phyloP scores from a whole-genome alignment of 1,140 invertebrate genomes.

The Holcopasites calliopsidis region DNA sequence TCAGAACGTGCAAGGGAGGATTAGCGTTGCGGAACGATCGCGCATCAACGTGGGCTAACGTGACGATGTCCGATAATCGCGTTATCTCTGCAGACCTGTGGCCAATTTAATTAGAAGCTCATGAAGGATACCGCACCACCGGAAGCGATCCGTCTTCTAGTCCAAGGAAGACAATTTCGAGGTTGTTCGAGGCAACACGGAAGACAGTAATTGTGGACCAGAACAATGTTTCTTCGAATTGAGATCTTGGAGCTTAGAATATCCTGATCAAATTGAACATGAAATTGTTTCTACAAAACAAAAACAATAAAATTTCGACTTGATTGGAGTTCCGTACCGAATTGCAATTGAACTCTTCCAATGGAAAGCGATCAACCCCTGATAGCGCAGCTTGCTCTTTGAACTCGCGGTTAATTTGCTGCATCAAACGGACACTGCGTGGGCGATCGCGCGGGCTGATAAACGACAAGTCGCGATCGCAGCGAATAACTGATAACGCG shows the following conservation, averaged over 20 bases:
- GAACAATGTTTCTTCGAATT: neutral
- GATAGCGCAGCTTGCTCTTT: neutral
- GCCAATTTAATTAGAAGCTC: conserved; percentile 22
- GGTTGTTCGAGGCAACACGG: neutral
- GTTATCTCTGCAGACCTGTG: conserved; percentile 3
- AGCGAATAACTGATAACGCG: neutral
- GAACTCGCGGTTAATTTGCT: neutral
- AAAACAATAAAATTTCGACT: too few species aligned
- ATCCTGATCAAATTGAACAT: too few species aligned
- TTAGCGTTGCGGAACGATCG: neutral
- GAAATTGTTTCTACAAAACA: too few species aligned
- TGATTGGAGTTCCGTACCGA: neutral
- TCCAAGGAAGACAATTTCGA: neutral
- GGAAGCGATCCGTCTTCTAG: neutral
- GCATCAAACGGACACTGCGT: neutral
- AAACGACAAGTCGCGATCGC: neutral
- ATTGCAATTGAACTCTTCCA: neutral
- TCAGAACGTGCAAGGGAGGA: neutral
- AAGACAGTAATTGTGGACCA: neutral
- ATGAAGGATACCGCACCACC: neutral
- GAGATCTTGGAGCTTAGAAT: neutral
- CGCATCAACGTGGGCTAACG: neutral
- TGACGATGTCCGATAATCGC: conserved; percentile 20
- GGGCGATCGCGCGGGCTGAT: neutral
- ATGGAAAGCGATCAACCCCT: neutral